These are phyloP conservation scores for Dreissena rostriformis DNA, from an alignment of 1,140 invertebrate genomes.

Conservation along the genomic window DNA sequence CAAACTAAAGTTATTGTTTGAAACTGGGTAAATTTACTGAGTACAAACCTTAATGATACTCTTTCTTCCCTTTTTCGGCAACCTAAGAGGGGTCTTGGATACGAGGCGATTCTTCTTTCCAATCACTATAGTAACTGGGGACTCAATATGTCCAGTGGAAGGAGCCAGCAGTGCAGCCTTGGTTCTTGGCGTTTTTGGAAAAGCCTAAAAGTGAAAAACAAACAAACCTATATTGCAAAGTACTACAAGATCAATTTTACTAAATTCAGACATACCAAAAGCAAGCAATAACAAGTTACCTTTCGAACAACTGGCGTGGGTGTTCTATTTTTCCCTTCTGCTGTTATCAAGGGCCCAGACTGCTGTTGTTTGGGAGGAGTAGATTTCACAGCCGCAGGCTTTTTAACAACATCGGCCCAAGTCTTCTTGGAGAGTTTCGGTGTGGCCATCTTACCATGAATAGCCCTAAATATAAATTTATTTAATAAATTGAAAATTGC, in stretches of 20 bases:
- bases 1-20: no score
- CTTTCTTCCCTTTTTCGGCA: conserved; percentile 73
- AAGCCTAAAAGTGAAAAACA: conserved; percentile 33
- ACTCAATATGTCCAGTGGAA: conserved; percentile 79
- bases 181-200: conserved; percentile 67
- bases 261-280: no score
- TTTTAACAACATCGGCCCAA: conserved; percentile 57
- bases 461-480: conserved; percentile 58
- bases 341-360: no score
- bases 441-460: conserved; percentile 71
- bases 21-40: no score
- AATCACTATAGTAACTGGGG: conserved; percentile 78
- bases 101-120: conserved; percentile 69
- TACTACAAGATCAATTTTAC: no score
- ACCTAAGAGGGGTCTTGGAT: conserved; percentile 64
- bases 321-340: no score
- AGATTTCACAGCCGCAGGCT: conserved; percentile 13
- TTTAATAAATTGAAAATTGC: not conserved
- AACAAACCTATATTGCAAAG: not conserved
- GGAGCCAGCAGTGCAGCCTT: conserved; percentile 62
- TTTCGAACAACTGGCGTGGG: no score
- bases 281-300: no score
- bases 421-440: conserved; percentile 60
- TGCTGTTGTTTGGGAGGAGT: not conserved
- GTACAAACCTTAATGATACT: conserved; percentile 37